Percentiles rank a stretch among this genome's conserved stretches.
These are phyloP conservation scores for Limnephilus marmoratus DNA, from an alignment of 2,888 invertebrate species.

Conservation along the genomic window DNA sequence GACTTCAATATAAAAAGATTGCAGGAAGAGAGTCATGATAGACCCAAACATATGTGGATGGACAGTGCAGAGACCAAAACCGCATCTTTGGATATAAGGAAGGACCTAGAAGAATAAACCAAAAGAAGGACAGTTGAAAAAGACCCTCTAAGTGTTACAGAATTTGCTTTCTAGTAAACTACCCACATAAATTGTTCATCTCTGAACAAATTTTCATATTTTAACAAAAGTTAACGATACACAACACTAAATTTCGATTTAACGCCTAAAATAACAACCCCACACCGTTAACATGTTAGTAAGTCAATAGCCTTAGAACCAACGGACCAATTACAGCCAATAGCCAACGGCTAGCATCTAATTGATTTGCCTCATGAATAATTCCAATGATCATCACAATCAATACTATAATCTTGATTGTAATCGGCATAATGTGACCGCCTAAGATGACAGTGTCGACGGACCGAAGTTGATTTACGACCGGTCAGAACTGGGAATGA, in stretches of 20 bases:
- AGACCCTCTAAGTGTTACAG: no score
- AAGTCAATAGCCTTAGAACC: background rate
- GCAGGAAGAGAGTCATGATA: no score
- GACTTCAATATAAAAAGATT: no score
- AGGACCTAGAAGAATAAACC: no score
- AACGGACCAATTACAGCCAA: background rate
- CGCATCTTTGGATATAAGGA: no score
- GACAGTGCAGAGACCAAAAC: no score
- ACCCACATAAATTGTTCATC: background rate
- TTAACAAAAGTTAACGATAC: background rate
- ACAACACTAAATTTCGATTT: background rate
- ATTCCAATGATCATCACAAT: background rate
- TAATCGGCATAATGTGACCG: background rate
- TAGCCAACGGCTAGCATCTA: background rate
- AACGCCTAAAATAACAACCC: background rate
- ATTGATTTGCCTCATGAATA: slow-evolving; percentile 2
- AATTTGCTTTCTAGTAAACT: background rate
- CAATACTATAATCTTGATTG: slow-evolving; percentile 2
- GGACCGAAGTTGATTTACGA: background rate
- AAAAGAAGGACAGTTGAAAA: no score
- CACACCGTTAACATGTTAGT: background rate
- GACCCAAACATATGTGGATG: no score
- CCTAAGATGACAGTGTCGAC: background rate
- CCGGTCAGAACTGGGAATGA: background rate
- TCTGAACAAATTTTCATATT: background rate